Base-by-base conservation (phyloP, 2,797 vertebrate genomes). In the Eidolon dupreanum region DNA sequence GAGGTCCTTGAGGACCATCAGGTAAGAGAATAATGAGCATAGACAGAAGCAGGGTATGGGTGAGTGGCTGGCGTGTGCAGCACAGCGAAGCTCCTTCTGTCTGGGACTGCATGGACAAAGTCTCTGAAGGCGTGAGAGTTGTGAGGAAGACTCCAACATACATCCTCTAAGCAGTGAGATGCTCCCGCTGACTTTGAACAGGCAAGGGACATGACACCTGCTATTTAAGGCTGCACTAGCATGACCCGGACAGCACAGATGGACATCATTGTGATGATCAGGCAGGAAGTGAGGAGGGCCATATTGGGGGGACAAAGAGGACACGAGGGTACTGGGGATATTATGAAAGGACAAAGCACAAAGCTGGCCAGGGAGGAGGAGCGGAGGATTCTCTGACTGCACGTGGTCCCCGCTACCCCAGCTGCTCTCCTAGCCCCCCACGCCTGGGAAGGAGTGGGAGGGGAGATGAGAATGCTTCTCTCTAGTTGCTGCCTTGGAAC, bases 401-500 rank as follows among this genome's bases (percentile, higher is more conserved):
- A 4, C 1, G 1, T 36, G 1, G 4, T 28, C 24, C 22, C 6
- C 2, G 53, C 59, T 15, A 8, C 15, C 20, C 19, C 38, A 51
- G 43, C 20, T 11, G 17, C 33, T 66, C 17, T 28, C 8, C 31
- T 43, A 20, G 41, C 26, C 41, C 28, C 24, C 16, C 5, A 11
- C 0, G 8, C 3, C 59, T 13, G 12, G 15, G 6, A 70, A 20
- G 49, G 8, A 55, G 19, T 15, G 0, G 20, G 31, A 41, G n/a
- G 8, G 15, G 6, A 28, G 22, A 15, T 19, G 0, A 11, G 3
- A 12, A 17, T 3, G 12, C 6, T n/a, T 49, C 81, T 68, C 24
- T 36, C 11, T n/a, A 11, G 73, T 10, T n/a, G 19, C 24, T 46
- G 83, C 26, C 71, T 61, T 68, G 81, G 43, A 77, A 36, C 49